phyloP scores from a whole-genome alignment of 2,888 invertebrate species.

The Diarsia rubi region DNA sequence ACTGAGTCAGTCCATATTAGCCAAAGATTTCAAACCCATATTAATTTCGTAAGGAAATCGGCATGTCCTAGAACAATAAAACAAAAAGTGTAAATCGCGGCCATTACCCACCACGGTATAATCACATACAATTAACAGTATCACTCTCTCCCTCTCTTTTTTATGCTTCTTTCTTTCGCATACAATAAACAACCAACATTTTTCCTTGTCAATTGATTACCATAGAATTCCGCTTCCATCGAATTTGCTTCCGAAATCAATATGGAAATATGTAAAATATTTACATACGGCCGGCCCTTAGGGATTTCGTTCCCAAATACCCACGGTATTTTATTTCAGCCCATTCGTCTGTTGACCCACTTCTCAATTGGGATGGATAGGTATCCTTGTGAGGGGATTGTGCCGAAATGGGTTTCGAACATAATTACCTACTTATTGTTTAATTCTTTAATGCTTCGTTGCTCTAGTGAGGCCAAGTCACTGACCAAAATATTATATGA shows the following conservation, averaged over 20 bases:
- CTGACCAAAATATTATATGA: no score
- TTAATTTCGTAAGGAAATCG: background rate
- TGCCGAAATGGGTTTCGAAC: background rate
- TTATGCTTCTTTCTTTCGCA: slow-evolving; percentile 1
- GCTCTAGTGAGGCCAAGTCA: no score
- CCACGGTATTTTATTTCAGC: slow-evolving; percentile 44
- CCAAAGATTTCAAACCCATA: background rate
- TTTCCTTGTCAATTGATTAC: slow-evolving; percentile 62
- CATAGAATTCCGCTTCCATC: slow-evolving; percentile 51
- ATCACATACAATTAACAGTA: slow-evolving; percentile 7
- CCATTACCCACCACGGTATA: background rate
- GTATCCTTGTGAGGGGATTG: background rate
- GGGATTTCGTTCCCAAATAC: slow-evolving; percentile 45
- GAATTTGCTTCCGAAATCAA: slow-evolving; percentile 58
- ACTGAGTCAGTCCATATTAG: background rate
- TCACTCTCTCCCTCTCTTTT: slow-evolving; percentile 5
- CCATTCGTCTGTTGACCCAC: slow-evolving; percentile 39
- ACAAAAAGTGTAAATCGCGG: background rate
- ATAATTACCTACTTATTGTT: slow-evolving; percentile 34
- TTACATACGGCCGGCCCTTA: slow-evolving; percentile 52
- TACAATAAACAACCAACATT: slow-evolving; percentile 47
- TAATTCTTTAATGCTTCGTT: background rate
- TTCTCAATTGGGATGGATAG: slow-evolving; percentile 46
- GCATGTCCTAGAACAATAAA: background rate
- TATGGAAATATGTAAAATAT: slow-evolving; percentile 63